Percentiles rank a stretch among this genome's conserved stretches.
Conservation (phyloP, 2,888 invertebrate species). For the Campoplex nolae region DNA sequence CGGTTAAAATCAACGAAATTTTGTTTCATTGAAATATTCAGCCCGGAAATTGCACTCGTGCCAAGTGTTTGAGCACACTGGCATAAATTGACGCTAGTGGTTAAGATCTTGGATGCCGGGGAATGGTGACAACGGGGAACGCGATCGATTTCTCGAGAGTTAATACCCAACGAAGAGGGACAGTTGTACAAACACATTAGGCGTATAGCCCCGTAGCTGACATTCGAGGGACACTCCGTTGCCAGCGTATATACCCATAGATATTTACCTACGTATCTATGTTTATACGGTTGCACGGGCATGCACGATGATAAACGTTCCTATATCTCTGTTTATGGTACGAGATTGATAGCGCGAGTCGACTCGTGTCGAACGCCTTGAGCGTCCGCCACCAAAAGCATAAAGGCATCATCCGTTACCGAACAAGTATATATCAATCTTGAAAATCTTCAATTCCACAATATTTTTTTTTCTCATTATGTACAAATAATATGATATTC, state of each 20-base stretch:
- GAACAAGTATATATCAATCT: neutral
- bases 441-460: neutral
- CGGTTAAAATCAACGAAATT: neutral
- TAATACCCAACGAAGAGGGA: slow-evolving; percentile 66
- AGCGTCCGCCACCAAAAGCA: neutral
- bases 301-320: slow-evolving; percentile 70
- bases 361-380: slow-evolving; percentile 56
- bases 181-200: slow-evolving; percentile 78
- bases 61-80: slow-evolving; percentile 4
- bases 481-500: neutral
- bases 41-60: slow-evolving; percentile 13
- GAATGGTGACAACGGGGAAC: neutral
- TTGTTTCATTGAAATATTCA: neutral
- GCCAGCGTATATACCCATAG: slow-evolving; percentile 36
- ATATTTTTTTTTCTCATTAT: too few relatives aligned
- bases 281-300: slow-evolving; percentile 66
- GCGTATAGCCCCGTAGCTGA: slow-evolving; percentile 67
- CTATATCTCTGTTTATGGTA: slow-evolving; percentile 76
- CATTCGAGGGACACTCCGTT: slow-evolving; percentile 24
- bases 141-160: slow-evolving; percentile 54
- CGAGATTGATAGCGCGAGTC: slow-evolving; percentile 75
- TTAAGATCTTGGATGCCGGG: slow-evolving; percentile 9
- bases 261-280: slow-evolving; percentile 74
- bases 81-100: slow-evolving; percentile 43
- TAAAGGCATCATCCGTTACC: neutral